Evolutionary conservation across 2,888 invertebrate species (phyloP), one percentile per base, ranked within the genome.

Genomic region (Hyalella azteca): DNA sequence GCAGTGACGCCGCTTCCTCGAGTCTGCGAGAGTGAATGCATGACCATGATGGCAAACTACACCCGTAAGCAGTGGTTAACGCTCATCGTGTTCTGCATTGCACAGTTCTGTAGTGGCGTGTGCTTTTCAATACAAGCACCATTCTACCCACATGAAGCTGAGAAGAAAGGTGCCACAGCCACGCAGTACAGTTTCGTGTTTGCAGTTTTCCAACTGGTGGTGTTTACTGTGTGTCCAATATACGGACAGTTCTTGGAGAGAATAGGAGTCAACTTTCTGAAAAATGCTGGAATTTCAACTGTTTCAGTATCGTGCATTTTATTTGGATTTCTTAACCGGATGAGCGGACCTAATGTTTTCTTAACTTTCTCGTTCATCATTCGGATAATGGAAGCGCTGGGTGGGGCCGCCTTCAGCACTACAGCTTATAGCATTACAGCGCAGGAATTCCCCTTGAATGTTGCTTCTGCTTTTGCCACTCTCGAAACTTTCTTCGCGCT

Each of bases 141-240:
- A 0, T 95, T 95, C 88, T 95, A 94, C 87, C 95, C 95, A 0
- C 90, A 91, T 86, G 94, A 94, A 91, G 95, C 95, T 15, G 93
- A 93, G 87, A 90, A 90, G 82, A 95, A 95, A 89, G 93, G 93
- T 11, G 94, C 94, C 26, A 90, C 93, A 22, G 92, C 94, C 0
- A 92, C 94, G 13, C 93, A 95, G 86, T 95, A 94, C 87, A 95
- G 95, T 0, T 89, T 95, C 84, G 95, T 96, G 0, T 95, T 96
- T 87, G 95, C 95, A 0, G 90, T 94, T 59, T 95, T 95, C 88
- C 94, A 95, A 87, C 89, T 95, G 80, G 92, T 93, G 39, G 94
- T 95, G 77, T 94, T 95, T 87, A 87, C 94, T 39, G 91, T 94
- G 81, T 94, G 95, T 85, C 95, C 95, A 0, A 86, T 95, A 22